Conservation (phyloP, 2,113 vertebrate genomes). For the Leiothrix lutea region DNA sequence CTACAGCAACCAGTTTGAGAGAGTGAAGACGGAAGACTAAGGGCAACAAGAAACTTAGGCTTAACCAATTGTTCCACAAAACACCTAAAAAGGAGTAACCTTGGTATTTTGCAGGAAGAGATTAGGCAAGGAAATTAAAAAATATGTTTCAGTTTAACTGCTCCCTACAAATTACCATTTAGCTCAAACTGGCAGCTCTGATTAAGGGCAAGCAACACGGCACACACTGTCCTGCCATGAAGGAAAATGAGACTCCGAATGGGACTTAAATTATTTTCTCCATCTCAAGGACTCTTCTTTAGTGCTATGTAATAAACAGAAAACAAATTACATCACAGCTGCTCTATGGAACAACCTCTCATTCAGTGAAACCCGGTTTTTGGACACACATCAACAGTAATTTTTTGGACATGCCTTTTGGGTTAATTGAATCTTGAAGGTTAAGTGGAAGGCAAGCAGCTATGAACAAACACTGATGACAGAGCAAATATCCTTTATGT, state of each 20-base stretch:
- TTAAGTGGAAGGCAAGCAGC: slow-evolving; percentile 25
- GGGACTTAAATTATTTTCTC: neutral
- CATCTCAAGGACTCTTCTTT: neutral
- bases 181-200: neutral
- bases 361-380: neutral
- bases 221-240: neutral
- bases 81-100: neutral
- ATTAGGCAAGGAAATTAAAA: neutral
- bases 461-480: neutral
- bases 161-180: neutral
- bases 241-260: neutral
- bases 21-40: neutral
- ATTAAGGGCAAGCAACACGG: neutral
- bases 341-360: neutral
- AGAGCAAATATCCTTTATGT: neutral
- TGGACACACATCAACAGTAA: neutral
- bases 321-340: slow-evolving; percentile 6
- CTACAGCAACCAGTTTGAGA: neutral
- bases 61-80: neutral
- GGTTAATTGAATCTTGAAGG: slow-evolving; percentile 28
- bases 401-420: neutral
- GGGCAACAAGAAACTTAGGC: neutral
- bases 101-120: neutral
- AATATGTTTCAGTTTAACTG: neutral
- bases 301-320: neutral